These are phyloP conservation scores for Heliangelus exortis DNA, from an alignment of 2,797 vertebrate genomes.

Conservation along the genomic window DNA sequence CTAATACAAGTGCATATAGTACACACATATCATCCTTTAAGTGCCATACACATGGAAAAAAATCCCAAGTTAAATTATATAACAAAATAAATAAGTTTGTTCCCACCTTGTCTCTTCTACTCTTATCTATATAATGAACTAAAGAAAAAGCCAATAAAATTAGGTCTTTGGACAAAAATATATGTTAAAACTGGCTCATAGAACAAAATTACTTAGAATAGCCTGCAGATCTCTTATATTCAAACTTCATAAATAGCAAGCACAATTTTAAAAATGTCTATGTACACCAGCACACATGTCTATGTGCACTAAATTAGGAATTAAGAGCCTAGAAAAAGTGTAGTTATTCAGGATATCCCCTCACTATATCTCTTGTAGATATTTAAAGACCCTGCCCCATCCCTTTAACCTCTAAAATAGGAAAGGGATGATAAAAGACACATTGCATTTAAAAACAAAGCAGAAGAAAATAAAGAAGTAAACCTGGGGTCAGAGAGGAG, in stretches of 20 bases:
- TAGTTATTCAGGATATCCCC: conserved; percentile 29
- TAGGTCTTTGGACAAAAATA: conserved; percentile 78
- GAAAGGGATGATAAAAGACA: conserved; percentile 55
- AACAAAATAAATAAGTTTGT: conserved; percentile 80
- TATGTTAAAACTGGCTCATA: conserved; percentile 78
- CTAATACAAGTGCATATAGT: conserved; percentile 72
- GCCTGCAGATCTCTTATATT: conserved; percentile 50
- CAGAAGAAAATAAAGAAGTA: conserved; percentile 25
- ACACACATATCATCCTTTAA: conserved; percentile 50
- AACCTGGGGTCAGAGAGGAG: conserved; percentile 1
- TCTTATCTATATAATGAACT: conserved; percentile 62
- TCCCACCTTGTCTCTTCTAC: conserved; percentile 49
- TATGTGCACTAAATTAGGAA: conserved; percentile 21
- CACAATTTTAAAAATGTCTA: conserved; percentile 49
- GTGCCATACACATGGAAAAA: conserved; percentile 56
- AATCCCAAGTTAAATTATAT: conserved; percentile 65
- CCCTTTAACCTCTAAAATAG: conserved; percentile 32
- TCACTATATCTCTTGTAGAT: conserved; percentile 4
- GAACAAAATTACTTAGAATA: conserved; percentile 55
- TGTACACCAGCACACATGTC: conserved; percentile 7
- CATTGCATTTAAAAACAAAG: conserved; percentile 30
- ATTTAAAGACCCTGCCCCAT: conserved; percentile 25
- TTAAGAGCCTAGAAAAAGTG: conserved; percentile 47
- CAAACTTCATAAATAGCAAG: conserved; percentile 66
- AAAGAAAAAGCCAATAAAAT: conserved; percentile 56